A percentile compares a stretch with the other conserved stretches of the same genome.
These are phyloP conservation scores for Aphidoletes aphidimyza DNA, from an alignment of 2,888 invertebrate species.

Conservation along the genomic window DNA sequence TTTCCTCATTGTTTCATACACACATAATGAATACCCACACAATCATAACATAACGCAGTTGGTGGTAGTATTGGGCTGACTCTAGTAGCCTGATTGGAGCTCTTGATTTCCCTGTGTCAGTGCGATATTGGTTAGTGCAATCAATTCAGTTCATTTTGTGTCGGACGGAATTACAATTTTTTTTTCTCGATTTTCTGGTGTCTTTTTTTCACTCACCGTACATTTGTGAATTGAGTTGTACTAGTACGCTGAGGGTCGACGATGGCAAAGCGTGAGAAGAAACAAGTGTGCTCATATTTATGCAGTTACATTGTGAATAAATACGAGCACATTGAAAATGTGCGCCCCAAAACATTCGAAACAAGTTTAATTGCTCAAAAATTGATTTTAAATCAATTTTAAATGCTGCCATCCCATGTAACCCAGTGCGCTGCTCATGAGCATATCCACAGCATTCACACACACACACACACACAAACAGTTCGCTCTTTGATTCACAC, in stretches of 20 bases:
- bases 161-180: background rate
- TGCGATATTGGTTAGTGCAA: background rate
- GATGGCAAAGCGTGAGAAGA: background rate
- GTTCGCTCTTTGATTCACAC: background rate
- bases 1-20: conserved; percentile 33
- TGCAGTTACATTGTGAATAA: background rate
- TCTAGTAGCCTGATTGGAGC: background rate
- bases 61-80: background rate
- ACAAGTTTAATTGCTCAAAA: conserved; percentile 46
- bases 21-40: background rate
- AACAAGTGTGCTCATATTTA: background rate
- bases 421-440: background rate
- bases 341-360: conserved; percentile 35
- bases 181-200: too few species aligned
- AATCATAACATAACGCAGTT: background rate
- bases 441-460: background rate
- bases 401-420: background rate
- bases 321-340: background rate
- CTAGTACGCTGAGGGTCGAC: background rate
- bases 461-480: too few species aligned
- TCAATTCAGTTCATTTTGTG: conserved; percentile 27
- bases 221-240: background rate
- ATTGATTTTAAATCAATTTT: conserved; percentile 49
- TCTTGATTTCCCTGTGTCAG: background rate
- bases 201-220: background rate